Evolutionary conservation across 2,888 invertebrate species (phyloP), one percentile per base, ranked within the genome.

Genomic region (Athrips mouffetella): DNA sequence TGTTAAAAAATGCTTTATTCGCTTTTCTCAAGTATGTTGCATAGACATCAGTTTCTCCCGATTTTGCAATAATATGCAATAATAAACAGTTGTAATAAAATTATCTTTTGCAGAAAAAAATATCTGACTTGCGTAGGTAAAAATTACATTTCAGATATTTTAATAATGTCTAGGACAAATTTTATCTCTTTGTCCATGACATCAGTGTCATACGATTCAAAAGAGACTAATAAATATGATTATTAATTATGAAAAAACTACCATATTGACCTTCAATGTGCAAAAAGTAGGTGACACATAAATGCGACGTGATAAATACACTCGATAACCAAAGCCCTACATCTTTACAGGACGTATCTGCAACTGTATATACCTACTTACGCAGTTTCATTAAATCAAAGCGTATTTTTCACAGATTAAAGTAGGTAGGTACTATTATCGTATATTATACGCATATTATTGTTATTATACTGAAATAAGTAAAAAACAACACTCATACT

Each of bases 211-310:
- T 55, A 57, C 64, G 58, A 58, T 66, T 66, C 58, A 64, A 72
- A 67, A 75, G 72, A 69, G 60, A 70, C 71, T 72, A 75, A 71
- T 70, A 72, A 62, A 63, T 60, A 71, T n/a, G n/a, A 68, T 70
- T 71, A 68, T 68, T 61, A 54, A 45, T 65, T 69, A 70, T 67
- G 70, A 65, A 66, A 65, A 66, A 70, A 64, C 61, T 54, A 62
- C 64, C 63, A 73, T 74, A 80, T 72, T 70, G 80, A 84, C 86
- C 86, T 85, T 87, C 82, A 81, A 70, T 73, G 65, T 68, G 70
- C 65, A 62, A 77, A 76, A 86, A 80, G 81, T 86, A 72, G 86
- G 86, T 86, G 51, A 48, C 51, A 40, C 51, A 48, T 45, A 44
- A 65, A 62, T 59, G 61, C 62, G 49, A 45, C 15, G 44, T 30